These are phyloP conservation scores for human (Homo sapiens) DNA, from an alignment of 2,113 vertebrate genomes.

Conservation along the genomic window GRCh38 chr5:57213501-57214000, in stretches of 20 bases:
- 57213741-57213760: background rate
- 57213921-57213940: background rate
- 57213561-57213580: background rate
- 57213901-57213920: too few relatives aligned
- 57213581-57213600: background rate
- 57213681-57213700: background rate
- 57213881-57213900: background rate
- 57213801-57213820: background rate
- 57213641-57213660: background rate
- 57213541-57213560: background rate
- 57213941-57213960: background rate
- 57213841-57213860: background rate
- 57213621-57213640: conserved; percentile 10
- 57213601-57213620: background rate
- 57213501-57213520: background rate
- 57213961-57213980: conserved; percentile 8
- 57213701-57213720: background rate
- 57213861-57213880: background rate
- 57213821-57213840: background rate
- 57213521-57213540: background rate
- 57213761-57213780: background rate
- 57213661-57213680: background rate
- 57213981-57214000: background rate
- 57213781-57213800: background rate
- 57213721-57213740: background rate